A percentile compares a stretch with the other conserved stretches of the same genome.
These are phyloP conservation scores for Onychostoma macrolepis DNA, from an alignment of 2,113 vertebrate species.

Conservation along the genomic window DNA sequence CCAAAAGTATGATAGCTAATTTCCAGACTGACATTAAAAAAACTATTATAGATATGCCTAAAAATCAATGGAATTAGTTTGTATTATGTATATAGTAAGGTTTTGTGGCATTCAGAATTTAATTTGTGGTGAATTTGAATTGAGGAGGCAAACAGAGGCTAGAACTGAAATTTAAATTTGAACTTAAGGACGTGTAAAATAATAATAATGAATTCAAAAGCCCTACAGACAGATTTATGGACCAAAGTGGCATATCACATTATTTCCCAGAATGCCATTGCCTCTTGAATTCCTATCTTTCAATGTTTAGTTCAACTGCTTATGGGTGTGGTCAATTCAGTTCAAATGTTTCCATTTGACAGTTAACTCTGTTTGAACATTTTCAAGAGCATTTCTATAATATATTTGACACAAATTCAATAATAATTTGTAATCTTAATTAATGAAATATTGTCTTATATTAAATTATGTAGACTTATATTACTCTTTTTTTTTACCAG, in stretches of 20 bases:
- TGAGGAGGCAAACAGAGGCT: not conserved
- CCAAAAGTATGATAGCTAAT: not conserved
- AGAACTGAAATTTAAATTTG: not conserved
- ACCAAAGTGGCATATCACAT: not conserved
- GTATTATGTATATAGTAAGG: not conserved
- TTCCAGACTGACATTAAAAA: not conserved
- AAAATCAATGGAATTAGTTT: not conserved
- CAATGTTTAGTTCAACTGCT: not conserved
- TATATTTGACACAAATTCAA: not conserved
- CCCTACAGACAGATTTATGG: not conserved
- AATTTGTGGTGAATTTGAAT: not conserved
- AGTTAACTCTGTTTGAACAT: not conserved
- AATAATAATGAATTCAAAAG: not conserved
- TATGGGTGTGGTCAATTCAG: not conserved
- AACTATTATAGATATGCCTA: not conserved
- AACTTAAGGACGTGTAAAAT: not conserved
- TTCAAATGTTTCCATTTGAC: not conserved
- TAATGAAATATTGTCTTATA: not conserved
- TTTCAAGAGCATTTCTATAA: not conserved
- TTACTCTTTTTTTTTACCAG: not conserved
- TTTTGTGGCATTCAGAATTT: not conserved
- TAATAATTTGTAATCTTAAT: not conserved
- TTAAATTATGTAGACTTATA: too few relatives aligned
- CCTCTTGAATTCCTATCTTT: not conserved
- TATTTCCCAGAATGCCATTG: constrained; percentile 1